Base-by-base conservation (phyloP, 2,113 vertebrate species). In the Pluvianellus socialis region DNA sequence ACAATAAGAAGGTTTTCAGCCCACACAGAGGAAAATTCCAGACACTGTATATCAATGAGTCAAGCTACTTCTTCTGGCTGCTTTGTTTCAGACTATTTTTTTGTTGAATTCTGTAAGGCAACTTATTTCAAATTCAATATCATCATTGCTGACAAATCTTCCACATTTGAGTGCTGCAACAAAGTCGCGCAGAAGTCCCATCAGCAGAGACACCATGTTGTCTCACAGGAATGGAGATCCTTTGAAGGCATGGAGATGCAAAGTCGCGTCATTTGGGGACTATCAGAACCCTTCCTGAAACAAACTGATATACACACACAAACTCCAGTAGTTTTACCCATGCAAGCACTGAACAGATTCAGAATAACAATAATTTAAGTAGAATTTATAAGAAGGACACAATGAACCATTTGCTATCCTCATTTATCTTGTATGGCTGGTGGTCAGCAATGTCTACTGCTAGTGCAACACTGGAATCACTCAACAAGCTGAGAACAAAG, bases 1-100 rank as follows among this genome's bases (percentile, higher is more conserved):
- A 96, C 96, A 97, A 95, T 96, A 92, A 91, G 33, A 89, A 93
- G 73, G 80, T 93, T 95, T 92, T 81, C 97, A 95, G 79, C 95
- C 94, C 86, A 96, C 95, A 94, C 92, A 94, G 52, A 76, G 65
- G 95, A 96, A 96, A 92, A 95, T 97, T 96, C 95, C 83, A 95
- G 90, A 89, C 92, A 83, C 28, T 88, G 72, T 0, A 2, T 56
- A 96, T 61, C 76, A 95, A 45, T 94, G 95, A 96, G 80, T 96
- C 95, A 96, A 94, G 70, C 92, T 92, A 87, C 33, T 92, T 86
- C 44, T 91, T 77, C 74, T 75, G 53, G 52, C 30, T 85, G 91
- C 76, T 93, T 94, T 94, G 55, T 50, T 92, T 93, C 73, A 92
- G 49, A 27, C 9, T n/a, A 44, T n/a, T 73, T 74, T 45, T 92